Base-by-base conservation (phyloP, 2,888 invertebrate species). In the Hydrotaea cyrtoneurina region DNA sequence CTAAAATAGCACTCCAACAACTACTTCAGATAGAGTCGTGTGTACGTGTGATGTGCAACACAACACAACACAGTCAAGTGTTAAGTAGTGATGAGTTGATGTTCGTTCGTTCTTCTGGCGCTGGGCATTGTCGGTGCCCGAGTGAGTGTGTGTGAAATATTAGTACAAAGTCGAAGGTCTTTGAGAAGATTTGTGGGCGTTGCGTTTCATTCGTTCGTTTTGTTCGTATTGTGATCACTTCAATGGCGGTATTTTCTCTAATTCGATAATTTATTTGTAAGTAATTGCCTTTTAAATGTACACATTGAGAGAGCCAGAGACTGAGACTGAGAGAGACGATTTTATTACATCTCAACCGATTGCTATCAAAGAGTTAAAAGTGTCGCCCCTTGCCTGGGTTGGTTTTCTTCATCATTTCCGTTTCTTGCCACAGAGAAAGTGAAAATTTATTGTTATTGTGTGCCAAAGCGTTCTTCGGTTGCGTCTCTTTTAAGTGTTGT, bases 391-490 rank as follows among this genome's bases (percentile, higher is more conserved):
- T 55, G 11, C 26, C 46, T n/a, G 15, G n/a, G n/a, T n/a, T n/a
- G n/a, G 2, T 73, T 3, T 21, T 43, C 53, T n/a, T 19, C 17
- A 19, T 13, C 43, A 17, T 31, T 31, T 31, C 31, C 31, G 31
- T 7, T 31, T 31, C 31, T 31, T 31, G 2, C 31, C 2, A 2
- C 11, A 57, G 59, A 71, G 62, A n/a, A 55, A 66, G 59, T 43
- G 46, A 55, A 59, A 79, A 81, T 85, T 76, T 84, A 85, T 85
- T 85, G 73, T 76, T 79, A 76, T 85, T 77, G 64, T 80, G 43
- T 55, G 72, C 57, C 72, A 39, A 83, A 80, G 78, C 62, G 75
- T 72, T 76, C 55, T 74, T 71, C 31, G 64, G 43, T 75, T 19
- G 31, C 31, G 1, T 76, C 62, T 17, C 50, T n/a, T 50, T 50